Evolutionary conservation across 2,113 vertebrate species (phyloP), one percentile per base, ranked within the genome.

Genomic region (Lamprologus sp.): DNA sequence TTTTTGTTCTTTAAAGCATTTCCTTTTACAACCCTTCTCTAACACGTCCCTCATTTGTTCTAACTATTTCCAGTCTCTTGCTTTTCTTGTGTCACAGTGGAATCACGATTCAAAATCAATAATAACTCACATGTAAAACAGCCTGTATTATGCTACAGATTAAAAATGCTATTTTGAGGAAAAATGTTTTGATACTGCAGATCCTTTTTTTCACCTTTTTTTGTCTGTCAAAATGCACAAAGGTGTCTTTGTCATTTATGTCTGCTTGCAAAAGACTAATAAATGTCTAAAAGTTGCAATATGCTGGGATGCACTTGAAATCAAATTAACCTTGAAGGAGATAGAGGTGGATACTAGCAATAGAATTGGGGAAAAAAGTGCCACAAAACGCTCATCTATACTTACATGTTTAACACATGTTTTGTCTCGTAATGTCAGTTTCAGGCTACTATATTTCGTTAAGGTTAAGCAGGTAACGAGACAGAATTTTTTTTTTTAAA

Each of bases 401-500:
- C 35, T 8, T 40, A 19, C 5, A 21, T 23, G 11, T 23, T 37
- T 40, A 63, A 63, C 6, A 60, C 9, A 7, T 19, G 31, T 65
- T 65, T 35, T 65, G 31, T 35, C 28, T 63, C 0, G 0, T 63
- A 63, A 63, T 35, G 58, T 63, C 31, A 65, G 9, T 65, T 35
- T 65, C 31, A 65, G 60, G 31, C 31, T 5, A 65, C 31, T 35
- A 35, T 65, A 65, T 65, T 65, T 35, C 0, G 1, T 35, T 65
- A 65, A 35, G 60, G 60, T 68, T 68, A 68, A 37, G 33, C 0
- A 0, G 60, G 10, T 37, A 65, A 37, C 4, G 1, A 70, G 65
- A 23, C 12, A 23, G 12, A 23, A 0, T 31, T 1, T 6, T 45
- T 42, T 21, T 21, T 0, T 45, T 2, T 0, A 42, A 42, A 70